These are phyloP conservation scores for Chelidonichthys spinosus DNA, from an alignment of 2,797 vertebrate species.

Conservation along the genomic window DNA sequence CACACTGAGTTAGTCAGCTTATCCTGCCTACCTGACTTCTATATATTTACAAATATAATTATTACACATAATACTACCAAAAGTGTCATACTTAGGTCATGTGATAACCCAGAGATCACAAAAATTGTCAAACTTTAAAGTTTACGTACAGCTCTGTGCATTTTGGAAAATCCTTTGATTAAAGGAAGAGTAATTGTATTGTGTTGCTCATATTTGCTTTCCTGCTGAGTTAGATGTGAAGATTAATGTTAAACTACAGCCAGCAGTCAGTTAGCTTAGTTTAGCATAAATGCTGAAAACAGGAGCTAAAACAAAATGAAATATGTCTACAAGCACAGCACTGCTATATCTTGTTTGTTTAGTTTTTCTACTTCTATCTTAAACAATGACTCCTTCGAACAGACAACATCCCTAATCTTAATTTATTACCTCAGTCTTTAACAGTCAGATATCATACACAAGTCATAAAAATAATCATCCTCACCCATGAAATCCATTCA, in stretches of 20 bases:
- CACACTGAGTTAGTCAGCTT: neutral
- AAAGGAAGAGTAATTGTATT: neutral
- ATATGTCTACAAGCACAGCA: neutral
- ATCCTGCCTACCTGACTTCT: neutral
- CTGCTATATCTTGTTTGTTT: neutral
- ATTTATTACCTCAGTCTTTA: conserved; percentile 73
- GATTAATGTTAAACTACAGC: neutral
- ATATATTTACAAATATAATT: neutral
- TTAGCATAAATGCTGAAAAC: neutral
- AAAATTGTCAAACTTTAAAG: neutral
- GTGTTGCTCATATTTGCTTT: neutral
- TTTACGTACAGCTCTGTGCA: neutral
- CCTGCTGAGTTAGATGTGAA: neutral
- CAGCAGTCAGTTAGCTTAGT: neutral
- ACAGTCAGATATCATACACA: conserved; percentile 61
- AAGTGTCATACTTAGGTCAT: neutral
- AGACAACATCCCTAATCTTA: conserved; percentile 49
- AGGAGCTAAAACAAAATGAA: neutral
- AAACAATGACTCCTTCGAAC: conserved; percentile 34
- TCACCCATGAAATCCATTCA: conserved; percentile 29
- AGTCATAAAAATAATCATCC: conserved; percentile 45
- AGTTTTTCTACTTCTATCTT: neutral
- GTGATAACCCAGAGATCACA: neutral
- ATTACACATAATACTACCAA: no score
- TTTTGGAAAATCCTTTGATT: neutral